Base-by-base conservation (phyloP, 2,113 vertebrate species). In the Mirounga angustirostris region DNA sequence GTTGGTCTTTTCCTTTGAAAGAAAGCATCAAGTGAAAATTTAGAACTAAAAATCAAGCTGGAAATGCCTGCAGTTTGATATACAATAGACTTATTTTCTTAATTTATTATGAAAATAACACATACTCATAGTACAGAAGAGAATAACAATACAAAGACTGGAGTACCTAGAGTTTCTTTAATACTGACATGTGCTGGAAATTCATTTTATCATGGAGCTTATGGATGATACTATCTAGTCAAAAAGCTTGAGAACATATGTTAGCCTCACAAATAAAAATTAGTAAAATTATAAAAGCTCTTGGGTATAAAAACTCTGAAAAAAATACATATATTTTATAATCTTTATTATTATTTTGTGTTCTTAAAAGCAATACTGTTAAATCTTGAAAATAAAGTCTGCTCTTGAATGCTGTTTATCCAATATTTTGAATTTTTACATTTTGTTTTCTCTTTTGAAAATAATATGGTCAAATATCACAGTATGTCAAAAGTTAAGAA, bases 1-100 rank as follows among this genome's bases (percentile, higher is more conserved):
- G 99, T 99, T 95, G 99, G 99, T 73, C 99, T 99, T 97, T 99
- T 99, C 98, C 99, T 99, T 98, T 1, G 11, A 92, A 67, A 80
- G 15, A 95, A 96, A 95, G 33, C 22, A 74, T 4, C 58, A 59
- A 30, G 43, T 10, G 85, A 78, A 96, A 40, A 89, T 5, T 87
- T 24, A 89, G 61, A 59, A 58, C 33, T 26, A 52, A 79, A 73
- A 50, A 40, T 26, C 40, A 67, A 56, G 30, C 36, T 79, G 50
- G 78, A 79, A 90, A 92, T 22, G 7, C 30, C 83, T 80, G 65
- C 46, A 74, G 46, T 58, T 81, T 58, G 24, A 69, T 22, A 79
- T n/a, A 84, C 52, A n/a, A 56, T 4, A 54, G 52, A 33, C 28
- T 63, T 46, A 26, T 28, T 56, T 79, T n/a, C 54, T 22, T 6